Evolutionary conservation across 2,888 invertebrate genomes (phyloP), one percentile per base, ranked within the genome.

Genomic region (Chrysodeixis includens): DNA sequence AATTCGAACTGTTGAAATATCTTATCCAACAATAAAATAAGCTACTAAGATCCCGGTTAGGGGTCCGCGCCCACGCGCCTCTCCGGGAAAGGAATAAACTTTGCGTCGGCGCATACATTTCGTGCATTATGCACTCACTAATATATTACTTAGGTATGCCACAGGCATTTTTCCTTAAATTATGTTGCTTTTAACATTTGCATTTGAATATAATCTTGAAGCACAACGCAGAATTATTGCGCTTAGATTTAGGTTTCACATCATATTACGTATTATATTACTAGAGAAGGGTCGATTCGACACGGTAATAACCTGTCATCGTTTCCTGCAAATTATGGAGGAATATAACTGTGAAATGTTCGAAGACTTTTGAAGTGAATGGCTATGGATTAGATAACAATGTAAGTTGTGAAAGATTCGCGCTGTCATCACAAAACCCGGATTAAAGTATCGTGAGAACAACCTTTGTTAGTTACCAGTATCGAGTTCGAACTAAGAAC

Each of bases 51-150:
- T 79, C 83, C 73, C 69, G 82, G 83, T 76, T 67, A 70, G 76
- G 78, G 81, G 81, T 76, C 67, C 30, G 85, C 65, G 74, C 93
- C 93, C 87, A 93, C 93, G 90, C 92, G 83, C 73, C 71, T 81
- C 87, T 79, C 85, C 86, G 68, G 80, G 81, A 84, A 86, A 87
- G 88, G 86, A 85, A 84, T 84, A 84, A 84, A 83, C 83, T 84
- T 85, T 84, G 87, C 90, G 87, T 86, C 83, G 79, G 87, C 89
- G 89, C 90, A 88, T 80, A 82, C 83, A 84, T 86, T 87, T 84
- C 73, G 86, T 86, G 83, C 86, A 85, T 86, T 86, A 87, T 87
- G 83, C 85, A 79, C 81, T 75, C 61, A 72, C 81, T 82, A 84
- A 86, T 83, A 81, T 83, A 86, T 83, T 79, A 74, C 78, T 77